Evolutionary conservation across 2,113 vertebrate genomes (phyloP).

Genomic region (Anhinga rufa): DNA sequence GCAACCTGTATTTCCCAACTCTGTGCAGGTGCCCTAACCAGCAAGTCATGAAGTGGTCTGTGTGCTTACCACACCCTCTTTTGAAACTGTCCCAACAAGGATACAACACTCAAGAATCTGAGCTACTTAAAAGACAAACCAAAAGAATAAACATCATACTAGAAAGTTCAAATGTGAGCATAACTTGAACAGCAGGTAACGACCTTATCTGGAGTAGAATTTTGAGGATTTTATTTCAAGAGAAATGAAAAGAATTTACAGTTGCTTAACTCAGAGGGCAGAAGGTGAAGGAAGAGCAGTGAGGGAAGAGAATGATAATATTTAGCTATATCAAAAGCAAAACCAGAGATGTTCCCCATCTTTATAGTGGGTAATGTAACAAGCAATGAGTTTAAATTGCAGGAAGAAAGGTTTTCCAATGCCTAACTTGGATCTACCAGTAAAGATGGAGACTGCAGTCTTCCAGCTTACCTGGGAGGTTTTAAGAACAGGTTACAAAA

Average conservation of each 20-base stretch:
- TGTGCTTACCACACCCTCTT: not conserved
- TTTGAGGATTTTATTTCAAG: not conserved
- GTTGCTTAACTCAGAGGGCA: conserved; percentile 1
- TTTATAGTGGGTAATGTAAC: not conserved
- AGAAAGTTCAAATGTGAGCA: not conserved
- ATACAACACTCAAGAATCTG: not conserved
- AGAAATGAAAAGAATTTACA: conserved; percentile 7
- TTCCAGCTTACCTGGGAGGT: not conserved
- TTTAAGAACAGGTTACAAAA: not conserved
- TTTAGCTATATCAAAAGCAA: not conserved
- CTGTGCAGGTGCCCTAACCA: not conserved
- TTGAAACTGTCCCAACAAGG: not conserved
- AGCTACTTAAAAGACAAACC: not conserved
- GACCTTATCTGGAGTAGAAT: not conserved
- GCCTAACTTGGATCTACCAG: not conserved
- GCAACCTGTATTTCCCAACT: not conserved
- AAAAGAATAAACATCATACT: not conserved
- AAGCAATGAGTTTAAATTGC: not conserved
- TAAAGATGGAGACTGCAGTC: not conserved
- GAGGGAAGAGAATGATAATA: not conserved
- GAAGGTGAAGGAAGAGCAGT: not conserved
- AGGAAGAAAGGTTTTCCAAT: not conserved
- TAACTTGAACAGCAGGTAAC: not conserved
- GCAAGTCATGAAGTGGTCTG: not conserved
- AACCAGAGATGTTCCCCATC: not conserved